phyloP scores from a whole-genome alignment of 2,113 vertebrate species.

The Rhombomys opimus region DNA sequence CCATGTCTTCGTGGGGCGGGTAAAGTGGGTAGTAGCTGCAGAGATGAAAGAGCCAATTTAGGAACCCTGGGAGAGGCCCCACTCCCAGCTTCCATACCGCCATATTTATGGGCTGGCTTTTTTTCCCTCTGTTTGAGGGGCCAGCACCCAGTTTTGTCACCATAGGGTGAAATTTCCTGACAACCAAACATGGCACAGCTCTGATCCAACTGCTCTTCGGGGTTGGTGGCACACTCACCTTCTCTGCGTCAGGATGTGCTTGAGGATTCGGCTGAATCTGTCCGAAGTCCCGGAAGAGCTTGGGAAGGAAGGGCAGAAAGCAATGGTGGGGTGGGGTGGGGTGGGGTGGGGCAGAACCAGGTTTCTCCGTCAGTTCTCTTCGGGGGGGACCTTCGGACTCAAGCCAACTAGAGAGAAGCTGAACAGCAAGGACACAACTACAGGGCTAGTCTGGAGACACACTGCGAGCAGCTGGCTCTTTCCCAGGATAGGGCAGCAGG shows the following conservation, averaged over 20 bases:
- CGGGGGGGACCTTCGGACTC: not conserved
- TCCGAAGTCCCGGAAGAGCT: constrained; percentile 87
- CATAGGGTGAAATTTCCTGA: not conserved
- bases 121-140: not conserved
- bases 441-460: not conserved
- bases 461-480: not conserved
- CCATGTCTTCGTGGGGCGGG: constrained; percentile 93
- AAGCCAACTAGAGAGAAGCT: not conserved
- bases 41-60: accelerated
- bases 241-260: constrained; percentile 93
- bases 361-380: not conserved
- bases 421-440: not conserved
- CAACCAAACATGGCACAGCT: too few relatives aligned
- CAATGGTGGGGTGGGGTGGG: not conserved
- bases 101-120: not conserved
- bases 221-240: constrained; percentile 85
- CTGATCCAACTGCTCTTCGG: accelerated
- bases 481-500: not conserved
- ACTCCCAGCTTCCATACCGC: not conserved
- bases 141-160: not conserved
- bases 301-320: constrained; percentile 69
- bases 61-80: not conserved
- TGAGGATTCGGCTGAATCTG: constrained; percentile 93
- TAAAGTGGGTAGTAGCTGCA: constrained; percentile 94
- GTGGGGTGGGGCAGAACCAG: not conserved